phyloP scores from a whole-genome alignment of 2,113 vertebrate genomes.

The Sinocyclocheilus maitianheensis region DNA sequence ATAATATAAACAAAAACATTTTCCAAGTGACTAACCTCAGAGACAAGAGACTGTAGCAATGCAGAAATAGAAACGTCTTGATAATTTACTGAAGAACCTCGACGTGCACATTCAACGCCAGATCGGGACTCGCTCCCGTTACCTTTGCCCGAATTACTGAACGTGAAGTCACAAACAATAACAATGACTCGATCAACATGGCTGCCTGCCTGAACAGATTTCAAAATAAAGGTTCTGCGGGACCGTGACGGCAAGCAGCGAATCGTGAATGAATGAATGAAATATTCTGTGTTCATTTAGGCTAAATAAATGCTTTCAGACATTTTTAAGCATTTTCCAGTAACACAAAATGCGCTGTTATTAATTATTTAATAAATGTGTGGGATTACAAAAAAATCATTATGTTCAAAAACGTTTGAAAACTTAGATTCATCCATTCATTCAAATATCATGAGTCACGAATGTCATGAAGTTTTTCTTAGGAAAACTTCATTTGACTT shows the following conservation, averaged over 20 bases:
- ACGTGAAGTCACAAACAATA: slow-evolving; percentile 23
- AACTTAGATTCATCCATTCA: background rate
- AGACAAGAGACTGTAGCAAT: background rate
- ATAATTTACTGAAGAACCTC: too few relatives aligned
- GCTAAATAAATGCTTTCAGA: background rate
- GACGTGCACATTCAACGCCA: background rate
- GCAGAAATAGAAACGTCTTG: background rate
- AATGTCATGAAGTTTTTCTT: background rate
- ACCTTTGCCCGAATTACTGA: slow-evolving; percentile 54
- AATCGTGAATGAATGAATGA: background rate
- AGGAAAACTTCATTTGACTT: too few relatives aligned
- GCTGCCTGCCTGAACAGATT: background rate
- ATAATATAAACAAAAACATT: background rate
- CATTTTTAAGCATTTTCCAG: background rate
- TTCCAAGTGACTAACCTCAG: background rate
- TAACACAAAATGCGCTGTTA: too few relatives aligned
- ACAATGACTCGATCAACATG: slow-evolving; percentile 2
- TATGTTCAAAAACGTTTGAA: background rate
- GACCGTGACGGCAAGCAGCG: background rate
- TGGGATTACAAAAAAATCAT: background rate
- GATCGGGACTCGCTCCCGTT: background rate
- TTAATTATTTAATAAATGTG: background rate
- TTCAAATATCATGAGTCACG: background rate
- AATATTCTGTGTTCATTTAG: background rate
- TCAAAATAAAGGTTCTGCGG: slow-evolving; percentile 45